These are phyloP conservation scores for Heliocidaris erythrogramma DNA, from an alignment of 35 echinoderm and acorn worm species.

Conservation along the genomic window DNA sequence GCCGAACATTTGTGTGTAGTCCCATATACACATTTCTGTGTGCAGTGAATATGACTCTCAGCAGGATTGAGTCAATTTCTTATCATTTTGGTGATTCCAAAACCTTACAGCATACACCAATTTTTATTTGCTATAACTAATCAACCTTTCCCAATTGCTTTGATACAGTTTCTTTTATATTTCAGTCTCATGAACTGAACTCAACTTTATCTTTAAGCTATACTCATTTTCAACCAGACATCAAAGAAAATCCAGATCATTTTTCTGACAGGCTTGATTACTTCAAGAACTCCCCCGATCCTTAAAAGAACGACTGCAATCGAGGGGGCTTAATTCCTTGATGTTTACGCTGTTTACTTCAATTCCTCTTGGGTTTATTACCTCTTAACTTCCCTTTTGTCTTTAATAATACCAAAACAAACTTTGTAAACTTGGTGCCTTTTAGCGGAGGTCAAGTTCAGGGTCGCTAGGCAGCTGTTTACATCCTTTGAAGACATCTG, in stretches of 20 bases:
- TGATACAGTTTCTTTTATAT: too few species aligned
- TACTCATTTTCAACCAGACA: neutral
- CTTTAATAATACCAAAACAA: neutral
- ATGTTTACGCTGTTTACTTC: neutral
- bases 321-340: neutral
- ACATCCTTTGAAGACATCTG: slow-evolving; percentile 11
- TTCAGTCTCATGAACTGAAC: too few species aligned
- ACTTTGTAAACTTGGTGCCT: neutral
- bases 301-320: neutral
- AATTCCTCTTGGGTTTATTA: neutral
- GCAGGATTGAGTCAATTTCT: too few species aligned
- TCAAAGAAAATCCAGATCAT: neutral
- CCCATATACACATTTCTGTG: too few species aligned
- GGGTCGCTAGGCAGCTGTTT: neutral
- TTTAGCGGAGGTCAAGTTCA: neutral
- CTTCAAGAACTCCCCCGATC: neutral
- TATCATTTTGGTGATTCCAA: too few species aligned
- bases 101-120: too few species aligned
- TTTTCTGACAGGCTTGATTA: neutral
- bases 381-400: neutral
- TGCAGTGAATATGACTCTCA: too few species aligned
- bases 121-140: too few species aligned
- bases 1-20: too few species aligned
- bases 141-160: too few species aligned
- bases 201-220: too few species aligned